Percentiles rank a stretch among this genome's conserved stretches.
phyloP scores from a whole-genome alignment of 2,113 vertebrate genomes.

The Microcebus murinus region DNA sequence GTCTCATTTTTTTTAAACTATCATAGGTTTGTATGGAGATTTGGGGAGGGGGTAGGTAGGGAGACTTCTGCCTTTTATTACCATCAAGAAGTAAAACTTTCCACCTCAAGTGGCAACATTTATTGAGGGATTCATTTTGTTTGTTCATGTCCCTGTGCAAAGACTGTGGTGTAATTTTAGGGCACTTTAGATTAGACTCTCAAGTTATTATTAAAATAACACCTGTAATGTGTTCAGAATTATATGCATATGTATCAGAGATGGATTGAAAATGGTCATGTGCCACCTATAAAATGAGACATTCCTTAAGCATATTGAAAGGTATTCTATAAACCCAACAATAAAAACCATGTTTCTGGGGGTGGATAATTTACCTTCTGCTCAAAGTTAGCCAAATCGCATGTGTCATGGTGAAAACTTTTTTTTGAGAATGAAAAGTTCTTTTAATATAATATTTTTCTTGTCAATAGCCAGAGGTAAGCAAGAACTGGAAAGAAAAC shows the following conservation, averaged over 20 bases:
- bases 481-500: not conserved
- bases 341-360: conserved; percentile 16
- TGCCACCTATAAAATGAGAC: not conserved
- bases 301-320: not conserved
- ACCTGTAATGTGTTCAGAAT: conserved; percentile 6
- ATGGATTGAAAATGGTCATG: not conserved
- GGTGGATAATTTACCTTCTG: not conserved
- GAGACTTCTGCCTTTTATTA: not conserved
- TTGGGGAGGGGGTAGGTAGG: not conserved
- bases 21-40: not conserved
- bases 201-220: not conserved
- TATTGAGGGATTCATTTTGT: conserved; percentile 38
- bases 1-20: not conserved
- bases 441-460: not conserved
- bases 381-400: not conserved
- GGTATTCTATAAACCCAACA: not conserved
- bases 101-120: not conserved
- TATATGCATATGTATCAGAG: not conserved
- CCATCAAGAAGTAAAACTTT: not conserved
- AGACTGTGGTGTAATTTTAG: conserved; percentile 30
- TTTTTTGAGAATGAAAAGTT: conserved; percentile 8
- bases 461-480: not conserved
- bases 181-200: conserved; percentile 42
- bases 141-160: not conserved
- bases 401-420: not conserved